Base-by-base conservation (phyloP, 2,888 invertebrate species). In the Chrysodeixis includens region DNA sequence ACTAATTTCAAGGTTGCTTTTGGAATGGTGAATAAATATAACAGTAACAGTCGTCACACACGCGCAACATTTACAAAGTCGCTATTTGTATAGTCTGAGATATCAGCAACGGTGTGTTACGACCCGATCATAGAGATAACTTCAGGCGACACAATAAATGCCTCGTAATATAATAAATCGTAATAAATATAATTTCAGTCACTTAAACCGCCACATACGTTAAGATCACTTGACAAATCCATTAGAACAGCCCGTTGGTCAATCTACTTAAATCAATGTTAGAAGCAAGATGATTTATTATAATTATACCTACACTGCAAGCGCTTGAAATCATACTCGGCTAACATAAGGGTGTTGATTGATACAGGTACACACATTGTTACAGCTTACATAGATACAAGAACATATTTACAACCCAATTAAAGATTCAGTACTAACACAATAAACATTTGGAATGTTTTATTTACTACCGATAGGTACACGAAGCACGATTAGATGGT, bases 11-110 rank as follows among this genome's bases (percentile, higher is more conserved):
- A 68, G 53, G 63, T 78, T 74, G 55, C 57, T 77, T 78, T 78
- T 81, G 80, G 82, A 82, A 82, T 83, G 78, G 79, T 82, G 56
- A 76, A 69, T 74, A 77, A 64, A 68, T 74, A 68, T 74, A 69
- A 56, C 56, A 64, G 56, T 56, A 53, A 22, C 18, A 22, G 54
- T 35, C 30, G 30, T 61, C 40, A 30, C 56, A 57, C 54, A 60
- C 56, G 40, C 20, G 30, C 20, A 44, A 32, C 30, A 22, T 44
- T 46, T 54, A 49, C n/a, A 30, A 54, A 53, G 20, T 53, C 30
- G n/a, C 60, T 44, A 60, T 58, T 22, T 0, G 53, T 16, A 59
- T 52, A 35, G 12, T n/a, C 26, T 22, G 10, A 49, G 18, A 18
- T 49, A 49, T 20, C 8, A 18, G 51, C 12, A 54, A 10, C 49